phyloP scores from a whole-genome alignment of 2,797 vertebrate genomes.

The Lycodopsis pacificus region DNA sequence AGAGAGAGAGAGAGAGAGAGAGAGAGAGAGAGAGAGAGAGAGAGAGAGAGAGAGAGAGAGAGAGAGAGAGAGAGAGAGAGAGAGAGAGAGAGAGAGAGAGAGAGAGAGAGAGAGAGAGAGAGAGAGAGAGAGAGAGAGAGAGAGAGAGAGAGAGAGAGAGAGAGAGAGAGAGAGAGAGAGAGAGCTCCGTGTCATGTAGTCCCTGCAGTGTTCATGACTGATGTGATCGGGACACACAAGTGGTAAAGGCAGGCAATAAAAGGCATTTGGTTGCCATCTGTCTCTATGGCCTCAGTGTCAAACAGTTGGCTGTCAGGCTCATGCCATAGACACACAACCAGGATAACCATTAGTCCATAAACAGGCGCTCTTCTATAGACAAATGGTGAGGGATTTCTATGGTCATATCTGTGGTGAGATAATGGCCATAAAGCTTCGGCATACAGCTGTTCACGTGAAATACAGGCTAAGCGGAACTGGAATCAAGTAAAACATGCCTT shows the following conservation, averaged over 20 bases:
- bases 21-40: conserved; percentile 41
- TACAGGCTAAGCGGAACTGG: conserved; percentile 34
- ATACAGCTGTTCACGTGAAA: conserved; percentile 59
- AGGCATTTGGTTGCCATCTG: conserved; percentile 84
- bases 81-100: conserved; percentile 31
- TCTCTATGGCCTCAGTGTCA: conserved; percentile 78
- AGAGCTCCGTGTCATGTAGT: conserved; percentile 49
- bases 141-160: conserved; percentile 29
- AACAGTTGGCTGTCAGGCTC: conserved; percentile 79
- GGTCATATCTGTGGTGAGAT: conserved; percentile 71
- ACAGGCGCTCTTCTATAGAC: conserved; percentile 74
- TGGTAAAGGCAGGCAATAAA: conserved; percentile 80
- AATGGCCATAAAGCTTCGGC: conserved; percentile 59
- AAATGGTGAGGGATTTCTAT: conserved; percentile 70
- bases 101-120: conserved; percentile 28
- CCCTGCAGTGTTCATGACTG: conserved; percentile 64
- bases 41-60: conserved; percentile 29
- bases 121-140: conserved; percentile 28
- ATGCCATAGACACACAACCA: conserved; percentile 73
- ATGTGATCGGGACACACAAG: conserved; percentile 80
- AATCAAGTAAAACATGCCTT: conserved; percentile 38
- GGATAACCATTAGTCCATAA: conserved; percentile 81
- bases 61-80: conserved; percentile 41
- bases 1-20: conserved; percentile 31
- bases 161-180: conserved; percentile 29